Evolutionary conservation across 2,888 invertebrate species (phyloP), one percentile per base, ranked within the genome.

Genomic region (Ernsta delagoae): DNA sequence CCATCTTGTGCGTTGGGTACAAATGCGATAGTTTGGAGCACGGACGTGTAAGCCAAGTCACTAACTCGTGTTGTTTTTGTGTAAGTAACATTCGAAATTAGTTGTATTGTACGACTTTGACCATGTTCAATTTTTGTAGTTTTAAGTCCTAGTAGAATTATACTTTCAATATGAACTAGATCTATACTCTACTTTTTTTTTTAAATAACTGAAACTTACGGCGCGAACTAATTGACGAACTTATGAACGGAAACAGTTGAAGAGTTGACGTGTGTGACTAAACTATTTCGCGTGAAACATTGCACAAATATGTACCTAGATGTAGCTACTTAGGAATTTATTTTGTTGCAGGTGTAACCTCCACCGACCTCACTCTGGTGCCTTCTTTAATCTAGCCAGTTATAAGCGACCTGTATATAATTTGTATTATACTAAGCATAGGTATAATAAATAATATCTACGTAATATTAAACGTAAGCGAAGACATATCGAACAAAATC

Each of bases 341-440:
- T 56, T 56, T 57, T 75, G 70, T 87, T 87, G 7, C 89, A 91
- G 92, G 79, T 89, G 80, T 83, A 77, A 87, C 86, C 91, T 90
- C 92, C 92, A 91, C 92, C 92, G 92, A 92, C 92, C 92, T 92
- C 91, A 92, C 86, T 85, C 87, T 86, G 93, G 92, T 93, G 92
- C 93, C 92, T 92, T 92, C 90, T 82, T 86, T 89, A 91, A 87
- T 85, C 82, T 85, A 90, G 87, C 84, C 80, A 80, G 81, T 85
- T 78, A 73, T 75, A 82, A 85, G 86, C 86, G 85, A 85, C 80
- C 73, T 91, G 91, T 91, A 92, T 84, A 92, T 92, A 91, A 78
- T 80, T 76, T 91, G 89, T 90, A 91, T 84, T 76, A 88, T 90
- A 90, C 81, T 76, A 75, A 76, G 70, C 56, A 61, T 82, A 82